Conservation (phyloP, 2,888 invertebrate genomes). For the Mactromeris polynyma region DNA sequence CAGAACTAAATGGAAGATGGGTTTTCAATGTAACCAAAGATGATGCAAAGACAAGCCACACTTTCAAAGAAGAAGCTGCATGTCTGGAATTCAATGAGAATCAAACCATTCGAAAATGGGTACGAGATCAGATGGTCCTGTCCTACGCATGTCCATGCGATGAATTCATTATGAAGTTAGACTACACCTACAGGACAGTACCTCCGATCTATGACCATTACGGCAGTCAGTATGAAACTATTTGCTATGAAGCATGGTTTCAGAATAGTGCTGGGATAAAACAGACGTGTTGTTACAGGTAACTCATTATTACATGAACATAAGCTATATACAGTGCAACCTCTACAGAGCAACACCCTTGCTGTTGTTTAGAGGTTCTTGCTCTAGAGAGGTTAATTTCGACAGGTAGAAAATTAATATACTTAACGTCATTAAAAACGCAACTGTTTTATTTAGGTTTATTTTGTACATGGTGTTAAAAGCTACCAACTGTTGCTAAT, state of each 20-base stretch:
- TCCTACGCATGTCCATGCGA: slow-evolving; percentile 38
- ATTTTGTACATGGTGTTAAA: too few species aligned
- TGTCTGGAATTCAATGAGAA: slow-evolving; percentile 24
- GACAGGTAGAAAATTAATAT: too few species aligned
- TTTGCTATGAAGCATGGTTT: slow-evolving; percentile 53
- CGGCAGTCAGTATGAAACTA: not conserved
- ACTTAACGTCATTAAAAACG: too few species aligned
- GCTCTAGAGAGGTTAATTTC: too few species aligned
- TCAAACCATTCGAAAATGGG: not conserved
- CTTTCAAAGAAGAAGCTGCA: not conserved
- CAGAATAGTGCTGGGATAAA: slow-evolving; percentile 49
- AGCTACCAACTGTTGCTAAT: too few species aligned
- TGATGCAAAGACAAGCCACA: not conserved
- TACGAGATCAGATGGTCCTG: not conserved
- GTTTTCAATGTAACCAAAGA: slow-evolving; percentile 18
- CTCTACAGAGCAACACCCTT: too few species aligned
- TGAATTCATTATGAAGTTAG: slow-evolving; percentile 25
- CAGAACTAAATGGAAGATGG: slow-evolving; percentile 19
- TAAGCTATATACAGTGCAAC: too few species aligned
- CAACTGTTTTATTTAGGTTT: too few species aligned
- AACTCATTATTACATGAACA: too few species aligned
- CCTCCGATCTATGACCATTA: not conserved
- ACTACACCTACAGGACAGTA: slow-evolving; percentile 24
- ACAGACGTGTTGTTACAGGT: slow-evolving; percentile 58
- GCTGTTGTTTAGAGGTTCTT: too few species aligned